phyloP scores from a whole-genome alignment of 2,888 invertebrate species.

The Andrena bucephala region DNA sequence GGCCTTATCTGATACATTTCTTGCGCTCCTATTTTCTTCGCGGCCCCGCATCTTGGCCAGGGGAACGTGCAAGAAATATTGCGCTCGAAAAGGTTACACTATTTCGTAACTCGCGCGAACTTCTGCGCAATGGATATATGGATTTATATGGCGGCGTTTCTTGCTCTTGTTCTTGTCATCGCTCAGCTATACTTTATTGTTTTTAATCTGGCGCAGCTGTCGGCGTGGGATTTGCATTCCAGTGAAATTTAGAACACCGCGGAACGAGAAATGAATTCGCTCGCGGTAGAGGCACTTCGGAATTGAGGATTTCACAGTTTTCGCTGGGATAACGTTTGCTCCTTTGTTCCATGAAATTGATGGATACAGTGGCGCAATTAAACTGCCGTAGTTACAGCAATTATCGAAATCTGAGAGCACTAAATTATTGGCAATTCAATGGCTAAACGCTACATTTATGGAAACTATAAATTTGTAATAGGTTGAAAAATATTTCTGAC shows the following conservation, averaged over 20 bases:
- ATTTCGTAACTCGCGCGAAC: slow-evolving; percentile 49
- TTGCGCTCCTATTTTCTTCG: slow-evolving; percentile 46
- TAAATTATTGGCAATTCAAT: slow-evolving; percentile 1
- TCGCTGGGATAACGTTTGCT: slow-evolving; percentile 11
- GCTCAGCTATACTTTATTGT: slow-evolving; percentile 10
- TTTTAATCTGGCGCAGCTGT: background rate
- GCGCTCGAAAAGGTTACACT: slow-evolving; percentile 47
- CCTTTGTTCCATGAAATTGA: slow-evolving; percentile 26
- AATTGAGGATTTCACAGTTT: slow-evolving; percentile 35
- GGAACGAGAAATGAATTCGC: background rate
- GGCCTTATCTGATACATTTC: slow-evolving; percentile 60
- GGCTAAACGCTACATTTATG: slow-evolving; percentile 1
- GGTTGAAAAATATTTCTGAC: background rate
- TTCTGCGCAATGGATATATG: slow-evolving; percentile 23
- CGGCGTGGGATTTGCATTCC: slow-evolving; percentile 16
- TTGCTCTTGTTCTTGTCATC: slow-evolving; percentile 20
- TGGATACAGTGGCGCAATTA: slow-evolving; percentile 25
- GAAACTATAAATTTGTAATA: background rate
- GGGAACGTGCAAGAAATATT: slow-evolving; percentile 43
- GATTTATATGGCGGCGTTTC: slow-evolving; percentile 29
- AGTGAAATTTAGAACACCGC: slow-evolving; percentile 2
- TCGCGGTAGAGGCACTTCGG: slow-evolving; percentile 6
- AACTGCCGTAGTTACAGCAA: slow-evolving; percentile 18
- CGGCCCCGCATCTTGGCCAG: slow-evolving; percentile 29
- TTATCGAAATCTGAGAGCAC: slow-evolving; percentile 10